These are phyloP conservation scores for Rhingia campestris DNA, from an alignment of 2,888 invertebrate genomes.

Conservation along the genomic window DNA sequence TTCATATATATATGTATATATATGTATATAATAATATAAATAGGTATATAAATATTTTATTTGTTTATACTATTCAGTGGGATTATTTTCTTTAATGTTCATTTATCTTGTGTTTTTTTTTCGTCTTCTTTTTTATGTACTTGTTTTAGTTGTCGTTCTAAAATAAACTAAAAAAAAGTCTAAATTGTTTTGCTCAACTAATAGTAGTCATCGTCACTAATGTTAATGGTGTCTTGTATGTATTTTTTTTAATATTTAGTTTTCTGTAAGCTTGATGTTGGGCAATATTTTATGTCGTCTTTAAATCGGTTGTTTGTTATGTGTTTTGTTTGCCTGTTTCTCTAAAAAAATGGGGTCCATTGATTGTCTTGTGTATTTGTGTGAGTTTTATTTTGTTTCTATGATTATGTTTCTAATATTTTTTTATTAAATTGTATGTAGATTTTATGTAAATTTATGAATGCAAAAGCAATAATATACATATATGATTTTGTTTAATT, in stretches of 20 bases:
- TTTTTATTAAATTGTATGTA: slow-evolving; percentile 25
- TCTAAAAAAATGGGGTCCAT: slow-evolving; percentile 63
- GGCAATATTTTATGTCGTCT: slow-evolving; percentile 12
- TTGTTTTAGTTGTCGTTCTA: slow-evolving; percentile 40
- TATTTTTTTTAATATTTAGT: slow-evolving; percentile 44
- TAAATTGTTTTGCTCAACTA: slow-evolving; percentile 65
- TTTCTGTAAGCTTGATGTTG: slow-evolving; percentile 54
- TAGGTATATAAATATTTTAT: slow-evolving; percentile 73
- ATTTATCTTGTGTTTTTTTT: slow-evolving; percentile 25
- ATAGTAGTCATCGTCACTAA: slow-evolving; percentile 48
- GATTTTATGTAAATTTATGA: slow-evolving; percentile 58
- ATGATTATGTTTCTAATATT: slow-evolving; percentile 51
- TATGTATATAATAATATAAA: slow-evolving; percentile 68
- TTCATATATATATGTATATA: slow-evolving; percentile 68
- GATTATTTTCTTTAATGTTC: slow-evolving; percentile 68
- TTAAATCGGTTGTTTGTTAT: slow-evolving; percentile 39
- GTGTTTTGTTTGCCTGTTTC: slow-evolving; percentile 46
- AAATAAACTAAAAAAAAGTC: slow-evolving; percentile 31
- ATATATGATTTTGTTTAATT: slow-evolving; percentile 53
- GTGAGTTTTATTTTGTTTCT: slow-evolving; percentile 63
- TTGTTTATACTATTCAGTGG: slow-evolving; percentile 74
- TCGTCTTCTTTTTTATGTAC: slow-evolving; percentile 11
- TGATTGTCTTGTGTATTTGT: slow-evolving; percentile 74
- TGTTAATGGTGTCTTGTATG: slow-evolving; percentile 55
- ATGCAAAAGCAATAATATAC: slow-evolving; percentile 71